Evolutionary conservation across 2,113 vertebrate species (phyloP).

Genomic region (Ammodytes marinus): DNA sequence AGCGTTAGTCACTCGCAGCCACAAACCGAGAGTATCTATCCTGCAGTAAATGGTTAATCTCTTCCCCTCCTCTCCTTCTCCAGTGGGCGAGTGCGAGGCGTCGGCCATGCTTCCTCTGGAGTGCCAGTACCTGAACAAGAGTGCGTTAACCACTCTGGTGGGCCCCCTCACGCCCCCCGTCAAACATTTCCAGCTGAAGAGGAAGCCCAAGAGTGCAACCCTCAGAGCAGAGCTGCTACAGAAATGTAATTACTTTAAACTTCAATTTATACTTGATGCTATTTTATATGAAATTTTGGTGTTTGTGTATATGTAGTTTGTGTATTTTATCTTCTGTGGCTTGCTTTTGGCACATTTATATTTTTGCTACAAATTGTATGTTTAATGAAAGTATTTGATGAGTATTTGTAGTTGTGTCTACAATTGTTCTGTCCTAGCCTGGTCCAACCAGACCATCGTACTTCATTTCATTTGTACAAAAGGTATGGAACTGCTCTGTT

Average conservation of each 20-base stretch:
- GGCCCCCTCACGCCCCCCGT: constrained; percentile 96
- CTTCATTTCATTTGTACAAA: no score
- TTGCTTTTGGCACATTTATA: neutral
- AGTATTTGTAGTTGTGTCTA: neutral
- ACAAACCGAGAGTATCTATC: neutral
- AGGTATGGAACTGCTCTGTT: no score
- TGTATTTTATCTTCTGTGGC: neutral
- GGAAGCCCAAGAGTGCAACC: constrained; percentile 98
- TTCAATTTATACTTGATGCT: neutral
- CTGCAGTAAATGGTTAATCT: neutral
- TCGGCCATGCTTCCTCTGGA: constrained; percentile 97
- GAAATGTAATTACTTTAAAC: constrained; percentile 88
- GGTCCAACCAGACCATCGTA: no score
- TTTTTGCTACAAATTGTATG: no score
- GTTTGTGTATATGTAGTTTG: neutral
- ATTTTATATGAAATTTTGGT: neutral
- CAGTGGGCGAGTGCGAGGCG: constrained; percentile 96
- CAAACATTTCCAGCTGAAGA: constrained; percentile 98
- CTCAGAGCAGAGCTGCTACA: constrained; percentile 96
- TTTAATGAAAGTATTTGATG: neutral
- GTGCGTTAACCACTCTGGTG: constrained; percentile 93
- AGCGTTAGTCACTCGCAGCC: neutral
- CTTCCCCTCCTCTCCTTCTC: neutral
- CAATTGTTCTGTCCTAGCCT: no score
- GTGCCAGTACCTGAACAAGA: constrained; percentile 98